Conservation (phyloP, 2,888 invertebrate species). For the Autographa pulchrina region DNA sequence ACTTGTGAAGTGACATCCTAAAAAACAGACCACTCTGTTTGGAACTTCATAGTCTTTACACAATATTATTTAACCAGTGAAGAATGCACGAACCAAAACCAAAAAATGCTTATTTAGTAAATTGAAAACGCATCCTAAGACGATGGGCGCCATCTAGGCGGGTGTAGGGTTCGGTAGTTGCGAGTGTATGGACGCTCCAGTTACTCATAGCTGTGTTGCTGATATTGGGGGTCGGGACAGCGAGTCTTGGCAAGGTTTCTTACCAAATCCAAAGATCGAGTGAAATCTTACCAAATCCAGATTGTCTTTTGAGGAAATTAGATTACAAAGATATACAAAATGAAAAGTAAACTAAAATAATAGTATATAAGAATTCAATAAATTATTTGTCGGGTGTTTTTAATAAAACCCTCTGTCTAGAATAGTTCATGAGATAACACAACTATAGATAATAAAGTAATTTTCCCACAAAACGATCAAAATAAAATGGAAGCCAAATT, state of each 20-base stretch:
- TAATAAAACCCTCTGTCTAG: conserved; percentile 1
- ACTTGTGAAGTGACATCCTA: too few relatives aligned
- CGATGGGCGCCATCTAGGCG: not conserved
- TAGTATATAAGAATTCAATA: not conserved
- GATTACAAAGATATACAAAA: conserved; percentile 19
- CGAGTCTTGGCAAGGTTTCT: conserved; percentile 18
- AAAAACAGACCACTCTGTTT: too few relatives aligned
- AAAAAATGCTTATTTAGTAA: not conserved
- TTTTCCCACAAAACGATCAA: conserved; percentile 7
- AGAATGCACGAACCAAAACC: not conserved
- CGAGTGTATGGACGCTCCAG: conserved; percentile 11
- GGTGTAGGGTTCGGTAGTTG: not conserved
- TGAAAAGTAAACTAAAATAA: not conserved
- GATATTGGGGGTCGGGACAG: conserved; percentile 19
- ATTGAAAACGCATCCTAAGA: not conserved
- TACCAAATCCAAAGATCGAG: conserved; percentile 27
- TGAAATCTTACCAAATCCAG: conserved; percentile 40
- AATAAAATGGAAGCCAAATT: conserved; percentile 6
- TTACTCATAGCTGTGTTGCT: conserved; percentile 33
- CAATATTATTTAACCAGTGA: too few relatives aligned
- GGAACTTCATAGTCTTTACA: too few relatives aligned
- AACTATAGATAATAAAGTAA: not conserved
- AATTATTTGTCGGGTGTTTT: not conserved
- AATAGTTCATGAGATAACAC: not conserved
- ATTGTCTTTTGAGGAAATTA: conserved; percentile 31